Base-by-base conservation (phyloP, 2,797 vertebrate species). In the Antennarius maculatus region DNA sequence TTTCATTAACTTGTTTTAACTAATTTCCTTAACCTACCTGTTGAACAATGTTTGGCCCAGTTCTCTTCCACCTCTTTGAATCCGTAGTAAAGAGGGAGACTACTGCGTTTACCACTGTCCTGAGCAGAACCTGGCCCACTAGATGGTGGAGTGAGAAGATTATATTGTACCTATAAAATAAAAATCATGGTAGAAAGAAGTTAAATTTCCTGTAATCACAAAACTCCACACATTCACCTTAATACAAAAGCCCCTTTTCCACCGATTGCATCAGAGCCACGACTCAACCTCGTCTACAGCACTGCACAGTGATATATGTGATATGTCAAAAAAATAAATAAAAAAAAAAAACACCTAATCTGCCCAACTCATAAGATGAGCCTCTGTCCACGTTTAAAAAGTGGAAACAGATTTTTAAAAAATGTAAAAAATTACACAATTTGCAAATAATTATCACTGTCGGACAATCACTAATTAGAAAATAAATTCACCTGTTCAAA, bases 1-100 rank as follows among this genome's bases (percentile, higher is more conserved):
- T 37, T 45, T 16, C 3, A 1, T 28, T 49, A 6, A 23, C 5
- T 47, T 2, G 0, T 49, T 59, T 68, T 88, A 23, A 23, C 23
- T 23, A 23, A 23, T 2, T 23, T 23, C 23, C 23, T 23, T 23
- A 23, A 23, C 23, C 23, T 2, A 97, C 97, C 97, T 92, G 95
- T 82, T 61, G 96, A 93, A 84, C 96, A 96, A 83, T 99, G 97
- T 85, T 98, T 99, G 52, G 94, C 90, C 97, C 98, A 99, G 92
- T 99, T 99, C 80, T 99, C 97, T 88, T 99, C 98, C 68, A 99
- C 98, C 85, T 99, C 98, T 87, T 97, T 99, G 83, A 99, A 99
- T 3, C 96, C 96, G 27, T 97, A 95, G 89, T 99, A 99, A 57
- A 97, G 92, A 0, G 96, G 97, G 5, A 91, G 74, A 37, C 92